phyloP scores from a whole-genome alignment of 2,888 invertebrate species.

The Yponomeuta sedellus region DNA sequence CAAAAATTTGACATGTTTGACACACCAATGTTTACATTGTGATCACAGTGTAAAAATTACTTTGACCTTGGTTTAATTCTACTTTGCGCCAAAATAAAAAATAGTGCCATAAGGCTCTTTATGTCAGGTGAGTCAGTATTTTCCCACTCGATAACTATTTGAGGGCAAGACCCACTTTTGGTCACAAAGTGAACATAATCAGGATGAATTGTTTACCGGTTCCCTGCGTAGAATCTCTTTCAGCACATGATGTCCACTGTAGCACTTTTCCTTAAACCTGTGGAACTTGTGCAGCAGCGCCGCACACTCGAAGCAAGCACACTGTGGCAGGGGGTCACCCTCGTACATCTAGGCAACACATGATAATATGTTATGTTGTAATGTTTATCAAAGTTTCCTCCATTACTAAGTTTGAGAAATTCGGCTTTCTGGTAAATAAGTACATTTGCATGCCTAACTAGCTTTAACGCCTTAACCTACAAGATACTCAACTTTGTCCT shows the following conservation, averaged over 20 bases:
- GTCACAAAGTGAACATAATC: too few relatives aligned
- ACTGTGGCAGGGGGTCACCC: slow-evolving; percentile 47
- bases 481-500: too few relatives aligned
- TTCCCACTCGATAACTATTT: too few relatives aligned
- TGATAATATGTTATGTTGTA: not conserved
- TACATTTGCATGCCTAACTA: slow-evolving; percentile 11
- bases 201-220: slow-evolving; percentile 31
- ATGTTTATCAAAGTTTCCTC: slow-evolving; percentile 3
- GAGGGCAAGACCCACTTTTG: too few relatives aligned
- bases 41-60: too few relatives aligned
- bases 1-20: too few relatives aligned
- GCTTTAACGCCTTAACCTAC: not conserved
- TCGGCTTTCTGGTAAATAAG: slow-evolving; percentile 12
- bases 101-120: too few relatives aligned
- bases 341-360: slow-evolving; percentile 35
- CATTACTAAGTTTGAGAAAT: slow-evolving; percentile 7
- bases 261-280: slow-evolving; percentile 57
- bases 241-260: slow-evolving; percentile 40
- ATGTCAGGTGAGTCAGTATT: too few relatives aligned
- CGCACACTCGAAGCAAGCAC: slow-evolving; percentile 58
- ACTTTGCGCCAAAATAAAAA: too few relatives aligned
- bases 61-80: too few relatives aligned
- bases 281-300: slow-evolving; percentile 51
- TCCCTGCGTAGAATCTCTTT: slow-evolving; percentile 44
- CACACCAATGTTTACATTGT: too few relatives aligned